Evolutionary conservation across 1,140 invertebrate species (phyloP).

Genomic region (Cydia strobilella): DNA sequence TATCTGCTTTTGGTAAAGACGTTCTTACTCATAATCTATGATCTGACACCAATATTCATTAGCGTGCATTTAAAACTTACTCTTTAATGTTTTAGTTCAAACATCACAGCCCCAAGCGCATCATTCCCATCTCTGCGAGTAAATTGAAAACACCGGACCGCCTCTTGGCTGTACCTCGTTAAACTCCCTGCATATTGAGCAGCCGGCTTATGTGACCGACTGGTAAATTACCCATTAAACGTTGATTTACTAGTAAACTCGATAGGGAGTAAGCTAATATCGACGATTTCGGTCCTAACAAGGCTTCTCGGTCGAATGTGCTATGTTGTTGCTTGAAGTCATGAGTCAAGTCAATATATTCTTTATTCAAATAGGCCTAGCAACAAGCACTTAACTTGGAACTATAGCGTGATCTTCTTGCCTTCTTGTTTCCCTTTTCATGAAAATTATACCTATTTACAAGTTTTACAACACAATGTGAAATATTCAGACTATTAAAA

Average conservation of each 20-base stretch:
- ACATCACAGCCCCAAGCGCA: slow-evolving; percentile 38
- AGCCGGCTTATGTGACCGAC: slow-evolving; percentile 43
- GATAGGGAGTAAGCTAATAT: slow-evolving; percentile 11
- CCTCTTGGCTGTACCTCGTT: slow-evolving; percentile 72
- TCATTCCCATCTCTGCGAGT: slow-evolving; percentile 37
- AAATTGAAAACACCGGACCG: slow-evolving; percentile 64
- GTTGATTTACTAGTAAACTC: slow-evolving; percentile 15
- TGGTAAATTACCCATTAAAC: slow-evolving; percentile 18
- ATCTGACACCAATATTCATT: no score
- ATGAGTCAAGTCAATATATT: no score
- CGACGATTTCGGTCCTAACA: slow-evolving; percentile 10
- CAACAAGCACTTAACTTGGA: no score
- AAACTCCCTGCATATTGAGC: slow-evolving; percentile 65
- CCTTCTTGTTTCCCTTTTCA: not conserved
- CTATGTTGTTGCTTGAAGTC: not conserved
- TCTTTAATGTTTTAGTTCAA: not conserved
- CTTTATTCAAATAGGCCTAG: no score
- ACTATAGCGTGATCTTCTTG: not conserved
- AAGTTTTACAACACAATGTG: no score
- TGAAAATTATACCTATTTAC: not conserved
- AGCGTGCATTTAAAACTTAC: no score
- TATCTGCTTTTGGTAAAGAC: no score
- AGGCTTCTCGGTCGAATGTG: not conserved
- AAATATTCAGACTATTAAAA: no score
- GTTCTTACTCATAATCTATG: no score